Percentiles rank a stretch among this genome's conserved stretches.
Conservation (phyloP, 2,888 invertebrate genomes). For the Agrotis clavis region DNA sequence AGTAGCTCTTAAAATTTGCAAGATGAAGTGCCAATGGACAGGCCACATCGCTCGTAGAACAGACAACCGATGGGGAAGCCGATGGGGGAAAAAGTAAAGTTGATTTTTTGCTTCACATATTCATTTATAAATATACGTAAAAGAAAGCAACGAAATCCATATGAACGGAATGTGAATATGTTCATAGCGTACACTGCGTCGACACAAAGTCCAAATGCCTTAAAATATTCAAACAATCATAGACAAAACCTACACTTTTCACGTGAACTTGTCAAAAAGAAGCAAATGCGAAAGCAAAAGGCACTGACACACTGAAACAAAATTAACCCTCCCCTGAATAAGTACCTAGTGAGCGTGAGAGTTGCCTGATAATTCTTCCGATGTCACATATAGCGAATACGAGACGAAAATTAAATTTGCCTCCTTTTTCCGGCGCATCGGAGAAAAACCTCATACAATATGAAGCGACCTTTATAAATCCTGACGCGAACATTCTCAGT, state of each 20-base stretch:
- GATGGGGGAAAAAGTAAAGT: no score
- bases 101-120: no score
- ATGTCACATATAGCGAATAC: conserved; percentile 73
- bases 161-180: no score
- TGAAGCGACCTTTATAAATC: conserved; percentile 64
- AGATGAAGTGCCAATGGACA: no score
- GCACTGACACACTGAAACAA: conserved; percentile 46
- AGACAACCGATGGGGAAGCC: no score
- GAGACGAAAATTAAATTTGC: conserved; percentile 73
- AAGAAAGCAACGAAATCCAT: no score
- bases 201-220: not conserved
- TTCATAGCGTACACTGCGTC: not conserved
- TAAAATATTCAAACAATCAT: not conserved
- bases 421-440: conserved; percentile 62
- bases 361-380: conserved; percentile 68
- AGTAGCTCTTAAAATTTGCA: no score
- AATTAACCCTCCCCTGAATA: conserved; percentile 55
- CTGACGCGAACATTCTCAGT: conserved; percentile 60
- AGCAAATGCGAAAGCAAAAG: conserved; percentile 28
- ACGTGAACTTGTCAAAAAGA: conserved; percentile 39
- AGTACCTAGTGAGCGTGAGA: conserved; percentile 48
- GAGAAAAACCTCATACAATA: conserved; percentile 65
- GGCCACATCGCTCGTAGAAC: no score
- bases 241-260: not conserved
- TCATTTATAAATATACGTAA: no score